phyloP scores from a whole-genome alignment of 2,113 vertebrate species.

The Tachysurus vachellii region DNA sequence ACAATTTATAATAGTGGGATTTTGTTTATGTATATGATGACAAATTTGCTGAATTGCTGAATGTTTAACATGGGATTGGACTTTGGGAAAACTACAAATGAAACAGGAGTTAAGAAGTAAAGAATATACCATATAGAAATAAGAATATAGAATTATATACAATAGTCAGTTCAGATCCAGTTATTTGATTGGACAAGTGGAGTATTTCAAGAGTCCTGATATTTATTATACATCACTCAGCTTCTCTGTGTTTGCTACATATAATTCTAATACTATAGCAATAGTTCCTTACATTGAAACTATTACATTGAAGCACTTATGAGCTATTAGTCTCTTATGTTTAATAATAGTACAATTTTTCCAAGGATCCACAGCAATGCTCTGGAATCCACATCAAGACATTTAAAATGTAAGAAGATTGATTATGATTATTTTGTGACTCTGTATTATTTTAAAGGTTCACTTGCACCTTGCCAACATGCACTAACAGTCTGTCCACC shows the following conservation, averaged over 20 bases:
- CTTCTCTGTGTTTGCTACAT: neutral
- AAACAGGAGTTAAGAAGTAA: neutral
- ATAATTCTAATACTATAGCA: neutral
- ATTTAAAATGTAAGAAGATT: too few species aligned
- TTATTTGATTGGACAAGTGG: neutral
- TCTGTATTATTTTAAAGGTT: neutral
- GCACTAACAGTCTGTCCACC: neutral
- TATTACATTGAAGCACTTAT: neutral
- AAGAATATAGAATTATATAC: neutral
- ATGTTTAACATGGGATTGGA: neutral
- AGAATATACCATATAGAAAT: neutral
- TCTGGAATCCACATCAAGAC: too few species aligned
- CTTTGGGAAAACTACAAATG: neutral
- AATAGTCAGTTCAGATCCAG: neutral
- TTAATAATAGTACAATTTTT: too few species aligned
- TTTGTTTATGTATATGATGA: neutral
- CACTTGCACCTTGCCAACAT: neutral
- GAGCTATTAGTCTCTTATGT: neutral
- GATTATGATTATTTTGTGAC: too few species aligned
- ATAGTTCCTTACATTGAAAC: neutral
- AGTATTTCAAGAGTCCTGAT: neutral
- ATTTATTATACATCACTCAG: neutral
- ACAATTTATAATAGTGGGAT: neutral
- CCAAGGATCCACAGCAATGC: too few species aligned
- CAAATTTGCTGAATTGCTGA: neutral